Conservation (phyloP, 2,797 vertebrate species). For the Lagorchestes hirsutus region DNA sequence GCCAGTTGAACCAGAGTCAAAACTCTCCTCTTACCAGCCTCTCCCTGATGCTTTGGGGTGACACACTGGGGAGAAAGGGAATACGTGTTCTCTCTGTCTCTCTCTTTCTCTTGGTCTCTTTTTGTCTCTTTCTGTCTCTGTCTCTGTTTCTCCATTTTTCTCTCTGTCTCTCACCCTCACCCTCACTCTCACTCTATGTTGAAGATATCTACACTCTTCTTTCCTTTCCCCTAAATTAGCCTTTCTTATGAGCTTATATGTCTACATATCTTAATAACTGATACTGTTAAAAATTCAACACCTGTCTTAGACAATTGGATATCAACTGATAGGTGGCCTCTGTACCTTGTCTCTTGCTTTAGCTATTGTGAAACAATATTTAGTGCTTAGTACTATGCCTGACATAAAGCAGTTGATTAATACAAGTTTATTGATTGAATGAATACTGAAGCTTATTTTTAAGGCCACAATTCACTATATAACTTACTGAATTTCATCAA, state of each 20-base stretch:
- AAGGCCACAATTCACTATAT: background rate
- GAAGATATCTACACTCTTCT: background rate
- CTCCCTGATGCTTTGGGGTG: slow-evolving; percentile 22
- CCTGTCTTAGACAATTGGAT: background rate
- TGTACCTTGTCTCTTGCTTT: background rate
- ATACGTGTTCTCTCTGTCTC: background rate
- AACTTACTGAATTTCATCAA: background rate
- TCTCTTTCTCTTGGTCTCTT: background rate
- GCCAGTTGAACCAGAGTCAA: slow-evolving; percentile 45
- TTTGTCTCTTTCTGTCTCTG: background rate
- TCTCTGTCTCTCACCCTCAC: background rate
- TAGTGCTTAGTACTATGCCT: background rate
- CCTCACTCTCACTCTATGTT: background rate
- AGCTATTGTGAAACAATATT: background rate
- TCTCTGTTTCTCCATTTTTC: background rate
- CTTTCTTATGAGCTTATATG: slow-evolving; percentile 44
- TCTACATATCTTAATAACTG: background rate
- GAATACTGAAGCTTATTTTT: slow-evolving; percentile 9
- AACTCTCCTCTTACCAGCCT: slow-evolving; percentile 40
- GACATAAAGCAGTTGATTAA: background rate
- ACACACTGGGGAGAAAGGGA: background rate
- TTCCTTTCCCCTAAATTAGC: slow-evolving; percentile 60
- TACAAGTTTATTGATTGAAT: background rate
- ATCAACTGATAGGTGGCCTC: background rate
- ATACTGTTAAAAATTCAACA: background rate